Base-by-base conservation (phyloP, 2,888 invertebrate genomes). In the Mythimna vitellina region DNA sequence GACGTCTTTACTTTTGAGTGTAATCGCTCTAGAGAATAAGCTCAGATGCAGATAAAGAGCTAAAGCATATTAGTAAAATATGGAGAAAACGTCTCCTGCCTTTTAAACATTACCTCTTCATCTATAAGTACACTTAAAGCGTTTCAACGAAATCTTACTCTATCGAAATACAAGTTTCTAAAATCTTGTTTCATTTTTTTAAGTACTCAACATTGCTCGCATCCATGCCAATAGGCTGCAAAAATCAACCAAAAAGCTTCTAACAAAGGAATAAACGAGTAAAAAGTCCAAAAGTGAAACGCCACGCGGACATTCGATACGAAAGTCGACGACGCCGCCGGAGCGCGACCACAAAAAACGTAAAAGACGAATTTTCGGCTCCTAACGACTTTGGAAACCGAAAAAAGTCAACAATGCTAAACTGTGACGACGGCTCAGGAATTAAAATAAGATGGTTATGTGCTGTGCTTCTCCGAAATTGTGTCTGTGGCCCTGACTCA, bases 381-480 rank as follows among this genome's bases (percentile, higher is more conserved):
- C 71, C 88, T 89, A 90, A 91, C 91, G 92, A 91, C 89, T 87
- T 85, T 65, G 86, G 82, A 82, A 86, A 87, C 87, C 89, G 92
- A 92, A 93, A 93, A 92, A 89, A 90, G 81, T 66, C 74, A 88
- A 87, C 89, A 89, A 91, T 87, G 87, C 87, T 86, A 88, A 89
- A 88, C 86, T 86, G 87, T 86, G 89, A 93, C 91, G 92, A 90
- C 89, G 88, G 80, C 88, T 80, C 77, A 79, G 88, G 92, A 91
- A 92, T 92, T 91, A 92, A 91, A 93, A 93, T 91, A 92, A 93
- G 89, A 88, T 71, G 57, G 67, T 74, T 82, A n/a, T 56, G 61
- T 10, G 85, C 77, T 53, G 65, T 12, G 85, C 77, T 93, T 93
- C 93, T 86, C 82, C 78, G 92, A 93, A 93, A 86, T 57, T 86